Percentiles rank a stretch among this genome's conserved stretches.
Evolutionary conservation across 1,140 invertebrate genomes (phyloP).

Genomic region (Conus betulinus): DNA sequence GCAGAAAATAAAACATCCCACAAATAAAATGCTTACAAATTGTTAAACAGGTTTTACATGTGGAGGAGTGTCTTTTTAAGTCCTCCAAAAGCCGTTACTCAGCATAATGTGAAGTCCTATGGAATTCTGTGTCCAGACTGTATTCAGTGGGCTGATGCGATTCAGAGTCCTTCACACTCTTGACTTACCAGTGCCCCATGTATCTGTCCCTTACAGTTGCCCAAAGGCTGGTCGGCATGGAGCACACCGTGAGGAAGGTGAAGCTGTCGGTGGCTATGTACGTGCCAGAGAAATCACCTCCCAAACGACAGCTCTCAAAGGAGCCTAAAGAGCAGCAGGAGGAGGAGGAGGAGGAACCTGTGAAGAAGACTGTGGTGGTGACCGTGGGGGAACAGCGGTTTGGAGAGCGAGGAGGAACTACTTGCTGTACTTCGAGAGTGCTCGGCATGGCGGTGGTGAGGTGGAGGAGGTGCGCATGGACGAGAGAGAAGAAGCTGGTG

Average conservation of each 20-base stretch:
- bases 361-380: neutral
- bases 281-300: constrained; percentile 31
- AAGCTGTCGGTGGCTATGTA: constrained; percentile 38
- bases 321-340: constrained; percentile 12
- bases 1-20: too few species aligned
- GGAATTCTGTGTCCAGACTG: too few species aligned
- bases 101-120: too few species aligned
- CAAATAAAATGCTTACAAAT: too few species aligned
- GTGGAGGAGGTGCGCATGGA: constrained; percentile 34
- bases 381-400: neutral
- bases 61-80: too few species aligned
- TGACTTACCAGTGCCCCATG: too few species aligned
- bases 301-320: neutral
- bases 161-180: too few species aligned
- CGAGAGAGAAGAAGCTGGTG: constrained; percentile 9
- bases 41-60: too few species aligned
- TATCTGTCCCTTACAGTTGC: constrained; percentile 35
- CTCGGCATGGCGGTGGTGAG: constrained; percentile 21
- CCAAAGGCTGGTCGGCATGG: constrained; percentile 13
- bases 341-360: neutral
- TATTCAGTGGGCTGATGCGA: too few species aligned
- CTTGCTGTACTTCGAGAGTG: constrained; percentile 32
- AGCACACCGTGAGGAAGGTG: constrained; percentile 37
- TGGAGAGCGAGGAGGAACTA: constrained; percentile 22
- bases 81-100: too few species aligned